Evolutionary conservation across 2,888 invertebrate genomes (phyloP).

Genomic region (Apotomis betuletana): DNA sequence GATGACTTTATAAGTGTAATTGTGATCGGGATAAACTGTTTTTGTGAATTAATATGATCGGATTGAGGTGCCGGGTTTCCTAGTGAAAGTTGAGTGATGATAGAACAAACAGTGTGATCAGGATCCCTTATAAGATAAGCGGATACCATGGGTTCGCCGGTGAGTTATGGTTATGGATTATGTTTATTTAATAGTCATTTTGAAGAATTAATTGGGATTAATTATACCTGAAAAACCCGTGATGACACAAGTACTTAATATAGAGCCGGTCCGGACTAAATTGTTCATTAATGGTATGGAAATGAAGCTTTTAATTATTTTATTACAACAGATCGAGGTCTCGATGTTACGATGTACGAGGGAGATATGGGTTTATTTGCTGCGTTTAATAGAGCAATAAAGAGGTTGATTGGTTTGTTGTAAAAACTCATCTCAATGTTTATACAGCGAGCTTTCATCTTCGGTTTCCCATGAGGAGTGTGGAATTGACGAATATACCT

Average conservation of each 20-base stretch:
- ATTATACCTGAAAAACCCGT: not conserved
- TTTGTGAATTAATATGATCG: constrained; percentile 63
- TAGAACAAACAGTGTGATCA: constrained; percentile 73
- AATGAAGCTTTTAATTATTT: constrained; percentile 32
- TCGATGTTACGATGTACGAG: constrained; percentile 14
- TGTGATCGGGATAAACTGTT: constrained; percentile 53
- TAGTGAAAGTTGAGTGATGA: constrained; percentile 76
- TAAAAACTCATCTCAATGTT: not conserved
- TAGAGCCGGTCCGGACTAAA: constrained; percentile 7
- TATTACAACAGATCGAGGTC: constrained; percentile 21
- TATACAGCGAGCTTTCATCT: not conserved
- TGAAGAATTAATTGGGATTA: not conserved
- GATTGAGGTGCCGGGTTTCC: constrained; percentile 58
- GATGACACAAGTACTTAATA: constrained; percentile 20
- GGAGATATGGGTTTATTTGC: constrained; percentile 12
- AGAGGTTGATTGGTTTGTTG: constrained; percentile 7
- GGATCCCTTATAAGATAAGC: constrained; percentile 62
- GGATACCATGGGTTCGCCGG: constrained; percentile 72
- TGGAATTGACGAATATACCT: not conserved
- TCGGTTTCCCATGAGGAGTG: not conserved
- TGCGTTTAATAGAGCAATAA: constrained; percentile 9
- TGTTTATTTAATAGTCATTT: constrained; percentile 35
- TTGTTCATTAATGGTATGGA: constrained; percentile 16
- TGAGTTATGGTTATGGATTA: constrained; percentile 60
- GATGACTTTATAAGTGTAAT: constrained; percentile 52